These are phyloP conservation scores for Periophthalmus magnuspinnatus DNA, from an alignment of 2,797 vertebrate species.

Conservation along the genomic window DNA sequence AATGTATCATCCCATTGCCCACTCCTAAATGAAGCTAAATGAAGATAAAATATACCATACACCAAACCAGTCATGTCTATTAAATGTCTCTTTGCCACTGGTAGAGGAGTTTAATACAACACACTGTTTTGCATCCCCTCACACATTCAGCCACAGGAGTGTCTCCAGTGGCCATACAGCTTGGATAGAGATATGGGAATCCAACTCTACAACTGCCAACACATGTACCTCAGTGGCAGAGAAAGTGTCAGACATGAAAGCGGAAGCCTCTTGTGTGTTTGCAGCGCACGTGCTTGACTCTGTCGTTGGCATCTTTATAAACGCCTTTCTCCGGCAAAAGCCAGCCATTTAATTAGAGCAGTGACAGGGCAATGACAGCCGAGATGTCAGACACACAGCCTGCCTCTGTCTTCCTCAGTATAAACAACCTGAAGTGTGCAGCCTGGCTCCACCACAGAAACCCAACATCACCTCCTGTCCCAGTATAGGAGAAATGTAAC, in stretches of 20 bases:
- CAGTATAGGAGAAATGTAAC: conserved; percentile 43
- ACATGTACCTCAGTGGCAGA: conserved; percentile 60
- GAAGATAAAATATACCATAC: background rate
- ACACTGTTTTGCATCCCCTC: conserved; percentile 25
- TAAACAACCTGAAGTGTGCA: conserved; percentile 62
- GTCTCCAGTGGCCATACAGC: conserved; percentile 45
- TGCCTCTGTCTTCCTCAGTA: conserved; percentile 61
- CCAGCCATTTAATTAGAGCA: conserved; percentile 74
- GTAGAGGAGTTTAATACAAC: conserved; percentile 48
- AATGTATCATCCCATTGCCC: background rate
- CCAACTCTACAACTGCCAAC: conserved; percentile 59
- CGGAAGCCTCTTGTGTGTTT: conserved; percentile 47
- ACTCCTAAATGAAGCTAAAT: background rate
- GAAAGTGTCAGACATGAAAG: conserved; percentile 66
- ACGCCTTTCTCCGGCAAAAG: conserved; percentile 52
- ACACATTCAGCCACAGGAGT: conserved; percentile 22
- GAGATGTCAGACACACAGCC: conserved; percentile 69
- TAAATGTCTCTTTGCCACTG: conserved; percentile 29
- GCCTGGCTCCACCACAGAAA: conserved; percentile 61
- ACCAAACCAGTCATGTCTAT: conserved; percentile 15
- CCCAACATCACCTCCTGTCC: conserved; percentile 49
- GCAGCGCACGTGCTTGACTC: conserved; percentile 30
- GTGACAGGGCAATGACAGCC: conserved; percentile 76
- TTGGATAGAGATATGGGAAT: conserved; percentile 53
- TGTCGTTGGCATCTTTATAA: conserved; percentile 67